A percentile compares a stretch with the other conserved stretches of the same genome.
These are phyloP conservation scores for Pygoscelis antarcticus DNA, from an alignment of 2,113 vertebrate species.

Conservation along the genomic window DNA sequence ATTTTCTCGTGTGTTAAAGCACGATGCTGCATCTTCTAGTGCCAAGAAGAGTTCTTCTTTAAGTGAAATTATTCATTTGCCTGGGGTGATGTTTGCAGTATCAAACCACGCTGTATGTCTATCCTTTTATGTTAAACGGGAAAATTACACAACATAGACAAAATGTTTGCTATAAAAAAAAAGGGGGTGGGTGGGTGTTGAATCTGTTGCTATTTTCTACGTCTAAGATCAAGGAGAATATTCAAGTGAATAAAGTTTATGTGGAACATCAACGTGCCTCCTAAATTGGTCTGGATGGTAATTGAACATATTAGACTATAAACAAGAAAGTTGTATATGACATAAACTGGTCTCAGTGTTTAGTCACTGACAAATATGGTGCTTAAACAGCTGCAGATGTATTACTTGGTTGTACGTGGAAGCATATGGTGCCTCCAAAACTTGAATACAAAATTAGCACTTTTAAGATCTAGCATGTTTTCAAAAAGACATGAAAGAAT, in stretches of 20 bases:
- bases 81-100: neutral
- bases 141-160: neutral
- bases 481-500: neutral
- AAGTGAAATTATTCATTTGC: neutral
- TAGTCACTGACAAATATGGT: neutral
- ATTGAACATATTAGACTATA: neutral
- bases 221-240: neutral
- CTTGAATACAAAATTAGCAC: neutral
- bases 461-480: neutral
- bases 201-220: neutral
- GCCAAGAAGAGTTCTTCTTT: neutral
- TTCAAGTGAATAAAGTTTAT: neutral
- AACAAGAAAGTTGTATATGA: neutral
- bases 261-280: neutral
- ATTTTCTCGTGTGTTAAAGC: accelerated
- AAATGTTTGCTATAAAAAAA: neutral
- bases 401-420: neutral
- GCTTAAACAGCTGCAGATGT: neutral
- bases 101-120: neutral
- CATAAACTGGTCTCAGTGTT: neutral
- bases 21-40: neutral
- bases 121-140: neutral
- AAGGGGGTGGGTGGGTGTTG: accelerated
- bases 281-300: neutral
- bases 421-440: neutral